phyloP scores from a whole-genome alignment of 2,113 vertebrate genomes.

The Catharus bicknelli region DNA sequence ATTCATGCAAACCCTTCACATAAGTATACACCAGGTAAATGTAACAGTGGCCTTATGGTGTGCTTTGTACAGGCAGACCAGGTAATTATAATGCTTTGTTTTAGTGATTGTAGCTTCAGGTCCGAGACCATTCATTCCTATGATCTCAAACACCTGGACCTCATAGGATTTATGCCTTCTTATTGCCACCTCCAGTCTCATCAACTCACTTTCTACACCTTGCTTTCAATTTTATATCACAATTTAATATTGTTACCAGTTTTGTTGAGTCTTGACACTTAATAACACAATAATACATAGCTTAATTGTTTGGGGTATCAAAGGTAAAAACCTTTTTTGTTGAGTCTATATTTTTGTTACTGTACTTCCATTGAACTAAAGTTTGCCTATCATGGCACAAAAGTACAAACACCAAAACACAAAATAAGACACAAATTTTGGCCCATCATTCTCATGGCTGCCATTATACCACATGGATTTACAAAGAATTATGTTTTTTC shows the following conservation, averaged over 20 bases:
- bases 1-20: background rate
- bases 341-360: background rate
- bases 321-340: background rate
- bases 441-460: background rate
- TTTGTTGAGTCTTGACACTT: background rate
- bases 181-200: background rate
- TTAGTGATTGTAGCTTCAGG: background rate
- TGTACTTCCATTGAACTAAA: background rate
- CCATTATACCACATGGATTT: rapidly evolving
- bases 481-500: background rate
- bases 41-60: background rate
- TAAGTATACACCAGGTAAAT: background rate
- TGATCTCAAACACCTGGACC: background rate
- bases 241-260: background rate
- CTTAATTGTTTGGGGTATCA: background rate
- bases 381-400: background rate
- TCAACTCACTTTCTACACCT: background rate
- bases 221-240: background rate
- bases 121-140: background rate
- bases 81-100: background rate
- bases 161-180: background rate
- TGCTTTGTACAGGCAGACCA: background rate
- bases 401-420: background rate
- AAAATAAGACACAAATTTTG: background rate
- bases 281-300: background rate